Percentiles rank a stretch among this genome's conserved stretches.
Conservation (phyloP, 92 coral and sea anemone genomes). For the Umimayanthus chanpuru region DNA sequence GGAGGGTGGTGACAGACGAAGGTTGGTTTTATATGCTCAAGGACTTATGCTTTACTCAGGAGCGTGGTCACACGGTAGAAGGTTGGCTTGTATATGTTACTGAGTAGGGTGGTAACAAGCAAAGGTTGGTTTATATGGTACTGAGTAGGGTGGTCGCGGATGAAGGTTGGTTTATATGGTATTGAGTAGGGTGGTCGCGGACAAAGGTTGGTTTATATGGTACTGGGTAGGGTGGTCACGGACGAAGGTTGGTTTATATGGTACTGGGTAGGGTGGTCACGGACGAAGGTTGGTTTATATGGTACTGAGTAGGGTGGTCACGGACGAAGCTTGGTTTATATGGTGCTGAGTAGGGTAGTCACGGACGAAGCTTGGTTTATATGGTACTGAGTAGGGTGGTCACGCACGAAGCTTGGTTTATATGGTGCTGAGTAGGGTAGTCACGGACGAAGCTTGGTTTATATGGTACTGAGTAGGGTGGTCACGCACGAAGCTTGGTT, state of each 20-base stretch:
- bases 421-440: too few relatives aligned
- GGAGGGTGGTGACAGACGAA: conserved; percentile 38
- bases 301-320: not conserved
- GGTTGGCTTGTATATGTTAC: not conserved
- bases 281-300: not conserved
- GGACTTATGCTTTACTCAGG: too few relatives aligned
- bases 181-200: not conserved
- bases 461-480: not conserved
- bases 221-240: not conserved
- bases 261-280: not conserved
- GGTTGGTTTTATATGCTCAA: not conserved
- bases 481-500: not conserved
- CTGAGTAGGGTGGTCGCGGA: not conserved
- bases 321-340: too few relatives aligned
- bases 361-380: not conserved
- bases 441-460: too few relatives aligned
- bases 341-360: not conserved
- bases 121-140: not conserved
- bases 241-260: not conserved
- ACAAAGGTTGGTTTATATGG: not conserved
- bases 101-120: not conserved
- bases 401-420: not conserved
- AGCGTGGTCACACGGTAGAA: not conserved
- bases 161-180: not conserved
- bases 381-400: not conserved